These are phyloP conservation scores for Apamea anceps DNA, from an alignment of 2,888 invertebrate genomes.

Conservation along the genomic window DNA sequence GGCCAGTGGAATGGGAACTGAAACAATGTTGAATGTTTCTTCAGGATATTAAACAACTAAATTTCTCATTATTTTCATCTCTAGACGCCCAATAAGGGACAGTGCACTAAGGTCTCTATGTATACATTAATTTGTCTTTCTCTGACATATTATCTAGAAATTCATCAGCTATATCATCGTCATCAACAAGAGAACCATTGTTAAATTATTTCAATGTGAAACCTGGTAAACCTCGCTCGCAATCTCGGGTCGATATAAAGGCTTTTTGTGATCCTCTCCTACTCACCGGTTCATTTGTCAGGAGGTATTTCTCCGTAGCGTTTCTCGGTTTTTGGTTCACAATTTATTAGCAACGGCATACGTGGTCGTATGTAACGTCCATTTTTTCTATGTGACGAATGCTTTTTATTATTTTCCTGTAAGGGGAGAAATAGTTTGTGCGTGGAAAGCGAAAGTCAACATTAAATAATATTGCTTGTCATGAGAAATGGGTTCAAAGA, in stretches of 20 bases:
- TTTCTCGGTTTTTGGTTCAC: conserved; percentile 44
- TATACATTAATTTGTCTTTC: background rate
- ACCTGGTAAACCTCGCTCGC: conserved; percentile 28
- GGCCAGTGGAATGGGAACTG: conserved; percentile 25
- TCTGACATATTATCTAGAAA: background rate
- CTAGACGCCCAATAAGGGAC: background rate
- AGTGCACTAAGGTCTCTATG: background rate
- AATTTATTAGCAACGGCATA: conserved; percentile 39
- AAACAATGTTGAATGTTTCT: conserved; percentile 22
- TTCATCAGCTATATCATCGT: conserved; percentile 28
- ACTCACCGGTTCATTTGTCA: conserved; percentile 57
- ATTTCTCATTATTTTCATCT: conserved; percentile 16
- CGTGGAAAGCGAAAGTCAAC: background rate
- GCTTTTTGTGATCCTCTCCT: conserved; percentile 46
- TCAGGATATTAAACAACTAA: conserved; percentile 21
- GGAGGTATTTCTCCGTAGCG: conserved; percentile 25
- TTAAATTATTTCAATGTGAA: conserved; percentile 50
- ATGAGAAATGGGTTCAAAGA: background rate
- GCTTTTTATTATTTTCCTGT: conserved; percentile 26
- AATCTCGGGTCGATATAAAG: conserved; percentile 44
- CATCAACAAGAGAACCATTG: conserved; percentile 34
- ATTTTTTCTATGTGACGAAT: conserved; percentile 2
- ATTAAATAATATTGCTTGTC: background rate
- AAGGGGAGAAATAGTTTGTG: background rate
- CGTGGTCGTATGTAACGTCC: conserved; percentile 9